These are phyloP conservation scores for Standfussiana lucernea DNA, from an alignment of 2,888 invertebrate genomes.

Conservation along the genomic window DNA sequence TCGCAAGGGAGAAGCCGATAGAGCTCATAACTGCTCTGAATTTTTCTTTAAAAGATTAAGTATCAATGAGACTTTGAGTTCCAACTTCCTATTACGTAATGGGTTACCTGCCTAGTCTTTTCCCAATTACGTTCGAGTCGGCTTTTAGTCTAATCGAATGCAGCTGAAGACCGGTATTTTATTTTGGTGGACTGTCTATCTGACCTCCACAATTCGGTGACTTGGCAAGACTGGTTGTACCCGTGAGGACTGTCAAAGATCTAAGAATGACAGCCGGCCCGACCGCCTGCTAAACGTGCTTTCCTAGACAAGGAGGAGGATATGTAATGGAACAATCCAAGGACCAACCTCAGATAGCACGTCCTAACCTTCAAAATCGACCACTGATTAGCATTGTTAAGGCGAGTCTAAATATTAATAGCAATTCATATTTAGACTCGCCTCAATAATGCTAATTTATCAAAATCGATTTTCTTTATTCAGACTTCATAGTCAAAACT, in stretches of 20 bases:
- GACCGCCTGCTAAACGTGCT: neutral
- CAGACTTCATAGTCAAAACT: neutral
- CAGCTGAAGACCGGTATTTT: neutral
- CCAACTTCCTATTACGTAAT: neutral
- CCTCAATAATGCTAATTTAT: neutral
- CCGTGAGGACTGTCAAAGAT: neutral
- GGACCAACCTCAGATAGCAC: neutral
- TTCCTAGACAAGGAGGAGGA: neutral
- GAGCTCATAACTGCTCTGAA: neutral
- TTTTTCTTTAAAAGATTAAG: neutral
- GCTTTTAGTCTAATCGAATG: neutral
- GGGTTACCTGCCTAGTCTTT: neutral
- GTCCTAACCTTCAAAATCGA: neutral
- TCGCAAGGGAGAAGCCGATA: no score
- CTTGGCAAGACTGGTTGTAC: neutral
- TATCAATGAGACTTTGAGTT: neutral
- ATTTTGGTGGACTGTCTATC: neutral
- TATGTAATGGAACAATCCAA: neutral
- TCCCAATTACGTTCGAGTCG: neutral
- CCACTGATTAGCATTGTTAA: no score
- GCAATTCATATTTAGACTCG: neutral
- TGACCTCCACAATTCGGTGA: neutral
- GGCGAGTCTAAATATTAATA: no score
- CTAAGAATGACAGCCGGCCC: neutral
- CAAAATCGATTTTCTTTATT: neutral